These are phyloP conservation scores for Heterodera schachtii DNA, from an alignment of 1,140 invertebrate species.

Conservation along the genomic window DNA sequence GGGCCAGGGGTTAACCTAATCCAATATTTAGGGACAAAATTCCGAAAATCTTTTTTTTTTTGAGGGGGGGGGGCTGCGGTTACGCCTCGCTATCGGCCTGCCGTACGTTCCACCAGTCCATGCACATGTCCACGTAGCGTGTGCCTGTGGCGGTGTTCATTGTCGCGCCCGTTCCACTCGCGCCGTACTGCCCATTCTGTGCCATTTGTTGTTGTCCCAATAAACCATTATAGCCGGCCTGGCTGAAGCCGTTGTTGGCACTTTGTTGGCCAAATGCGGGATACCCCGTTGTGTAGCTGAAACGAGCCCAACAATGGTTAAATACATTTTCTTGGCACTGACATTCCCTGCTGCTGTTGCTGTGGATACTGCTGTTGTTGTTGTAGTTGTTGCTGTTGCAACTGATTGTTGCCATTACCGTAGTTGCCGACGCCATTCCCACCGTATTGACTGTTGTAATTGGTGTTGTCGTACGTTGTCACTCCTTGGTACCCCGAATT, in stretches of 20 bases:
- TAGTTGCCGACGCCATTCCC: neutral
- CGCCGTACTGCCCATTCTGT: slow-evolving; percentile 4
- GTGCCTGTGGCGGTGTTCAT: slow-evolving; percentile 18
- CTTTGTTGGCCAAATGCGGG: neutral
- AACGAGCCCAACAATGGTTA: neutral
- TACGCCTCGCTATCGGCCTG: too few species aligned
- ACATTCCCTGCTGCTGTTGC: slow-evolving; percentile 12
- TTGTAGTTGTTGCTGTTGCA: too few species aligned
- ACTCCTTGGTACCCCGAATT: too few species aligned
- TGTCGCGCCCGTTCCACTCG: neutral
- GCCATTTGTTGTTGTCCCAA: slow-evolving; percentile 7
- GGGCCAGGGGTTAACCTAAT: too few species aligned
- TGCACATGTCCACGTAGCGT: slow-evolving; percentile 21
- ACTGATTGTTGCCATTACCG: neutral
- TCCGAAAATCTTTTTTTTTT: too few species aligned
- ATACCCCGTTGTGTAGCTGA: neutral
- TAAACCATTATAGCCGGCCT: slow-evolving; percentile 10
- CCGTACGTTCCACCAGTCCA: slow-evolving; percentile 23
- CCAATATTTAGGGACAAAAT: too few species aligned
- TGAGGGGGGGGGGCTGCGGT: too few species aligned
- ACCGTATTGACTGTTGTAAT: slow-evolving; percentile 2
- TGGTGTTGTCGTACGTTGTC: too few species aligned
- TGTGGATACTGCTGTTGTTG: too few species aligned
- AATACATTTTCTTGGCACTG: slow-evolving; percentile 12
- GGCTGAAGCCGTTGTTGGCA: neutral